Evolutionary conservation across 2,797 vertebrate genomes (phyloP), one percentile per base, ranked within the genome.

Genomic region (Sus cebifrons): DNA sequence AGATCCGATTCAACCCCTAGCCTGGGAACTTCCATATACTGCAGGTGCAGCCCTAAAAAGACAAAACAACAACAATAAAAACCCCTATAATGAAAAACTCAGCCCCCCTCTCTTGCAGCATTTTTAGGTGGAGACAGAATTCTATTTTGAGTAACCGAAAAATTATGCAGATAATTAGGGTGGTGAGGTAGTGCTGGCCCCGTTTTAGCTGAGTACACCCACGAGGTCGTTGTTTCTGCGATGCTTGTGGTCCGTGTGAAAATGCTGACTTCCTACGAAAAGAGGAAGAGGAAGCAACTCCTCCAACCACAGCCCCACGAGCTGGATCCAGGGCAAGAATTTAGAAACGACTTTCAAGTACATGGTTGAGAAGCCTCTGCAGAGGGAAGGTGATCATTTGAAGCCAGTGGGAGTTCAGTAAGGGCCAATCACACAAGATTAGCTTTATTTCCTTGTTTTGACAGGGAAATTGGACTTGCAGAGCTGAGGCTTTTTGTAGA

Each of bases 361-460:
- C 64, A 77, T 78, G 93, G 82, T 97, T 91, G 95, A 88, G 81
- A 64, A 86, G 75, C 27, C 95, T 73, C 88, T 3, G 0, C 93
- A 87, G 89, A 93, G 62, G 29, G 77, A 86, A 86, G 86, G 83
- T 91, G 89, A 71, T 93, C 70, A 49, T 73, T 29, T n/a, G 75
- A 74, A 91, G 89, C 79, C 56, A 64, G 84, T n/a, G 5, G 89
- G 95, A 77, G 96, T 92, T 95, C 94, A 86, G 78, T 11, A 2
- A 85, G 71, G 95, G 86, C 90, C 91, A 73, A 68, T 96, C 95
- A 77, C 14, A 74, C 2, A 23, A 92, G 94, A 88, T 95, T 93
- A 94, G 89, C 20, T 92, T 87, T 94, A 78, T 93, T 96, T 97
- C 96, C 96, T 97, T 94, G 81, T 95, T 98, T 96, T 94, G 96